Percentiles rank a stretch among this genome's conserved stretches.
Conservation (phyloP, 2,113 vertebrate species). For the Athene cunicularia region DNA sequence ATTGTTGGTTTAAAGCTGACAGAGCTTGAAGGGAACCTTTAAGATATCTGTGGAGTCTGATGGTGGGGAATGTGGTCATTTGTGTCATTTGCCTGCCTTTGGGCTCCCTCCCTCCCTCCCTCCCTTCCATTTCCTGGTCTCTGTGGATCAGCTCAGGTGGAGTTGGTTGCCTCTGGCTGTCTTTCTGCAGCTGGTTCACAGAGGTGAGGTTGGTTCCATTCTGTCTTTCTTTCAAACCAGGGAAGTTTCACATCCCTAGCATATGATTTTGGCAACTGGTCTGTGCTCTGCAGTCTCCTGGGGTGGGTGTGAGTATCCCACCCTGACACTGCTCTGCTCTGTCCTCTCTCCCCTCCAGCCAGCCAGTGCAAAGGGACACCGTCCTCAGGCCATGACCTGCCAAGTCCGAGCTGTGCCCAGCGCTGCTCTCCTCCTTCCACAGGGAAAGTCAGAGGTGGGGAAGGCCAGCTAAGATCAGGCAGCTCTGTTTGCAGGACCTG, state of each 20-base stretch:
- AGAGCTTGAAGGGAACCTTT: background rate
- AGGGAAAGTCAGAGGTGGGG: background rate
- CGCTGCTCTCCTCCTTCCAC: background rate
- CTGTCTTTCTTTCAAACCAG: background rate
- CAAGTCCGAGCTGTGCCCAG: rapidly evolving
- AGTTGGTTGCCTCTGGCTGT: background rate
- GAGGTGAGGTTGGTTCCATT: background rate
- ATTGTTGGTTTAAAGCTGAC: background rate
- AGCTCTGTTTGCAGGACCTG: background rate
- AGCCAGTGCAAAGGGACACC: background rate
- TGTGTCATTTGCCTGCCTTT: background rate
- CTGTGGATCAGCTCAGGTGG: background rate
- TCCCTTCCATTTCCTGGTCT: background rate
- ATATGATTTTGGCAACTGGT: background rate
- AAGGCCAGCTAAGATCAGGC: background rate
- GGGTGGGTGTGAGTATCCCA: background rate
- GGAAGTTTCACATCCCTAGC: background rate
- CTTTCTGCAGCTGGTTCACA: background rate
- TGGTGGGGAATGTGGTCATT: background rate
- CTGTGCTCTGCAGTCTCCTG: background rate
- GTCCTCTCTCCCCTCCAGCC: background rate
- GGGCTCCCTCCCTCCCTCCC: background rate
- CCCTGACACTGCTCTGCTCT: background rate
- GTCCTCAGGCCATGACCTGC: background rate
- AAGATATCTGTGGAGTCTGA: background rate